Conservation (phyloP, 2,113 vertebrate genomes). For the Odocoileus hemionus region DNA sequence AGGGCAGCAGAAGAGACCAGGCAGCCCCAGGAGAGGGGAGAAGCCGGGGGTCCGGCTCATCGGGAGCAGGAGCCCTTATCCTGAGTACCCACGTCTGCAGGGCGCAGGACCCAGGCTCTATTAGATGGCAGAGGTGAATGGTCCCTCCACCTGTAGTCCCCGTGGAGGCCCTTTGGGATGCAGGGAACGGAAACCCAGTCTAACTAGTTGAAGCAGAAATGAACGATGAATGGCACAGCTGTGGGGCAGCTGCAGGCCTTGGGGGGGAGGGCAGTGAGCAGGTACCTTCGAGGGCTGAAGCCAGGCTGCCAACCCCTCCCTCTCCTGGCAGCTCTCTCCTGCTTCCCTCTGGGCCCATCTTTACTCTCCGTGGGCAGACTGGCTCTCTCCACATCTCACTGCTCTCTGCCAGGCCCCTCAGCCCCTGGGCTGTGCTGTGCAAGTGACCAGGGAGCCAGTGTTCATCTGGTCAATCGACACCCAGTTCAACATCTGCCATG, state of each 20-base stretch:
- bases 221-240: background rate
- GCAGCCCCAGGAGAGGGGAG: background rate
- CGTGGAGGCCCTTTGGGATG: accelerated
- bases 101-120: accelerated
- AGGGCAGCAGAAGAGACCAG: background rate
- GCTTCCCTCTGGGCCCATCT: background rate
- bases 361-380: background rate
- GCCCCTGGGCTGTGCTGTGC: background rate
- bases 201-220: background rate
- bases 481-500: accelerated
- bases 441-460: accelerated
- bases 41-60: background rate
- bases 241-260: background rate
- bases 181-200: background rate
- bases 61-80: background rate
- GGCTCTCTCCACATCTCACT: background rate
- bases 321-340: background rate
- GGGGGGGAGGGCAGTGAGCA: background rate
- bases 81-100: accelerated
- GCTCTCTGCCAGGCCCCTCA: background rate
- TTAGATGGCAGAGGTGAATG: background rate
- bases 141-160: too few species aligned
- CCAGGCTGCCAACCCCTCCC: background rate
- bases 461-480: background rate
- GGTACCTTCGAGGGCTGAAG: background rate